phyloP scores from a whole-genome alignment of 2,797 vertebrate genomes.

The Tarsius wallacei region DNA sequence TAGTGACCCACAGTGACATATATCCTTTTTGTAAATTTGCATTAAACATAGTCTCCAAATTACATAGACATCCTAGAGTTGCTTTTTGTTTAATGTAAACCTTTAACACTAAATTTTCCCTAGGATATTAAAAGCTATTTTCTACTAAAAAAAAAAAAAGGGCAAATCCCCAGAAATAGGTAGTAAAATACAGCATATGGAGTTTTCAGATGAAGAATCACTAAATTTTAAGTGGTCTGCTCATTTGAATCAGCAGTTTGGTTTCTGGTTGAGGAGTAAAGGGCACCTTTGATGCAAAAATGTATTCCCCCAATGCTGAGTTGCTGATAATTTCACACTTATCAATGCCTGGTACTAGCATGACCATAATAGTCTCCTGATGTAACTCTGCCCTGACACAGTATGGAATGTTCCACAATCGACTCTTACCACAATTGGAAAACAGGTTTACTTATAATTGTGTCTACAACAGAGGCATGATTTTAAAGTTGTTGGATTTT shows the following conservation, averaged over 20 bases:
- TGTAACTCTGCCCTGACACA: conserved; percentile 59
- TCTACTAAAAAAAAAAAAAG: conserved; percentile 62
- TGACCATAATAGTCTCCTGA: conserved; percentile 74
- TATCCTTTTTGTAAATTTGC: conserved; percentile 86
- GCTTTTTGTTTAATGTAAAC: conserved; percentile 88
- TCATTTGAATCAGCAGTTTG: conserved; percentile 84
- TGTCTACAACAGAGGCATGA: background rate
- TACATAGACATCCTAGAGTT: conserved; percentile 80
- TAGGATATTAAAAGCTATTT: conserved; percentile 84
- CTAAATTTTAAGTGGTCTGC: conserved; percentile 59
- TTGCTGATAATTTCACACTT: conserved; percentile 84
- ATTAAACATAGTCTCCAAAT: conserved; percentile 86
- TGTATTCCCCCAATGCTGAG: conserved; percentile 56
- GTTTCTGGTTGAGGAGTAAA: conserved; percentile 72
- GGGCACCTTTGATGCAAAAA: conserved; percentile 81
- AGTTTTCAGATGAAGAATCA: conserved; percentile 65
- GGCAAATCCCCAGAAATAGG: conserved; percentile 71
- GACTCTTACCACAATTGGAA: conserved; percentile 25
- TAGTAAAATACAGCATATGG: conserved; percentile 78
- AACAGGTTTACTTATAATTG: conserved; percentile 66
- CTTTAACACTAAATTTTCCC: conserved; percentile 85
- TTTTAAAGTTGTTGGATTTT: conserved; percentile 29
- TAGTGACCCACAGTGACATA: conserved; percentile 87
- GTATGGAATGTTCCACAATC: background rate
- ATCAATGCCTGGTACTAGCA: conserved; percentile 74